Evolutionary conservation across 2,797 vertebrate genomes (phyloP), one percentile per base, ranked within the genome.

Genomic region (Manis javanica): DNA sequence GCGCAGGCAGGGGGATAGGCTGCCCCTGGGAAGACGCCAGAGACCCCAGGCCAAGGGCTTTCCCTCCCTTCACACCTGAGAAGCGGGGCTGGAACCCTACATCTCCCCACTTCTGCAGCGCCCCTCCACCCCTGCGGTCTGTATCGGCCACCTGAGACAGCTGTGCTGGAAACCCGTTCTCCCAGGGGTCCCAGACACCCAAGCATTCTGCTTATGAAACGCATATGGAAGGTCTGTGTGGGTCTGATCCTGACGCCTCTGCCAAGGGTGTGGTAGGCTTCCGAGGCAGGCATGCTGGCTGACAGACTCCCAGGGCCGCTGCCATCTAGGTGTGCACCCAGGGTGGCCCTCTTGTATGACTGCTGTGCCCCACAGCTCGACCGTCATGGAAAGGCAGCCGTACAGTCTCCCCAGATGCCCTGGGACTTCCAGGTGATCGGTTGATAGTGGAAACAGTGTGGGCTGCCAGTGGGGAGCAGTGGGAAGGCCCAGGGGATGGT

Each of bases 101-200:
- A 2, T 26, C 16, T 57, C 49, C n/a, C 0, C 1, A n/a, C 1
- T 3, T 39, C 79, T 2, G 5, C 55, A 0, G 4, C 0, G 0
- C 24, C 69, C 69, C n/a, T n/a, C 24, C 26, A 2, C 2, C 57
- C 4, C 46, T 18, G 7, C 1, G 23, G 24, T 24, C 63, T 18
- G 63, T 7, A 7, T 57, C 24, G 6, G 24, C 16, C 0, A 6
- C 29, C 72, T 39, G 3, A 2, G 0, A 14, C 0, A 39, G 61
- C 23, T 55, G 16, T 4, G 51, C 16, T 1, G 10, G 59, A 51
- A 24, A 12, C 63, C 37, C 0, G 0, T 8, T 7, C 63, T 16
- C 0, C 3, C 1, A 9, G 4, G 7, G 37, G 31, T 24, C 72
- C 68, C 34, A 16, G 31, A 15, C 16, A 13, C 37, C 19, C 1